These are phyloP conservation scores for Callithrix jacchus DNA, from an alignment of 2,113 vertebrate genomes.

Conservation along the genomic window DNA sequence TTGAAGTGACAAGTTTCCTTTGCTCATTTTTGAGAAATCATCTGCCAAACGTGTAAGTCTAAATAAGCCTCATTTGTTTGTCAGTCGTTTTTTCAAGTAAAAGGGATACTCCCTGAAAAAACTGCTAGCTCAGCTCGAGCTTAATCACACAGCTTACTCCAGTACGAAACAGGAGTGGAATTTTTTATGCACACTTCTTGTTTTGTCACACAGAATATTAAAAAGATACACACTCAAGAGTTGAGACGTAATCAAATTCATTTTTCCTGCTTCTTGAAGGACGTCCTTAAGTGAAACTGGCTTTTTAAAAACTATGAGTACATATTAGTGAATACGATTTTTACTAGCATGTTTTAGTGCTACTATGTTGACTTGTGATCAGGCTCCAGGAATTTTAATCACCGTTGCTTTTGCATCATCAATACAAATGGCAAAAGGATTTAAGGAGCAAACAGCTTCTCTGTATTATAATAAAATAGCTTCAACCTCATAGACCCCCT, in stretches of 20 bases:
- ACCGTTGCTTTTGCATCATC: not conserved
- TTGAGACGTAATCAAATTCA: not conserved
- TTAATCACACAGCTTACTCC: not conserved
- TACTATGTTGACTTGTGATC: not conserved
- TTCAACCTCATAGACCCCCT: not conserved
- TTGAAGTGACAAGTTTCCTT: not conserved
- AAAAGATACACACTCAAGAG: not conserved
- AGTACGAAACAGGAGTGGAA: not conserved
- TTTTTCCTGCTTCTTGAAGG: conserved; percentile 30
- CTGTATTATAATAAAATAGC: not conserved
- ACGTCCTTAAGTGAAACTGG: not conserved
- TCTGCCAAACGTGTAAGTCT: not conserved
- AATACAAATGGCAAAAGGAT: not conserved
- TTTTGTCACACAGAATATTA: conserved; percentile 25
- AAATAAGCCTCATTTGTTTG: conserved; percentile 25
- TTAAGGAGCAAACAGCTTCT: not conserved
- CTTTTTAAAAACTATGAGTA: not conserved
- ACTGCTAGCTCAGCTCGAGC: not conserved
- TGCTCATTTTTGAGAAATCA: conserved; percentile 48
- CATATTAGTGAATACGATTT: not conserved
- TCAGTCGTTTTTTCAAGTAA: conserved; percentile 13
- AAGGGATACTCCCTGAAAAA: not conserved
- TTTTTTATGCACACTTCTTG: not conserved
- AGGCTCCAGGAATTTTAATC: not conserved
- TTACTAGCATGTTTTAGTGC: no score